Base-by-base conservation (phyloP, 2,888 invertebrate species). In the Thyatira batis region DNA sequence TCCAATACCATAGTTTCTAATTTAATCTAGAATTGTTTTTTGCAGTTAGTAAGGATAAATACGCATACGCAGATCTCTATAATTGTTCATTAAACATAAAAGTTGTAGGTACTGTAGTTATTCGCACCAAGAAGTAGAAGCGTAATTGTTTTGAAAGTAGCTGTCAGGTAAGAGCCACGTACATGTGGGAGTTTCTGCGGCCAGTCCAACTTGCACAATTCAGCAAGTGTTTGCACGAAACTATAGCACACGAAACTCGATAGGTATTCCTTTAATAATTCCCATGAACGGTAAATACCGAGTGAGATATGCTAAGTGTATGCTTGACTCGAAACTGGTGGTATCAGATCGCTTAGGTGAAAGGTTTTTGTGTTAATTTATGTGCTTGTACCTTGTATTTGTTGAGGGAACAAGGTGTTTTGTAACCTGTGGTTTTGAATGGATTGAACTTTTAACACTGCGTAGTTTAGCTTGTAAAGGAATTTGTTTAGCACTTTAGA, bases 91-190 rank as follows among this genome's bases (percentile, higher is more conserved):
- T 45, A 27, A 58, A 53, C 51, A 10, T 28, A 8, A n/a, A 1
- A 51, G 1, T 23, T 30, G 39, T 39, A 33, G 11, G 1, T 28
- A 30, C 45, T 54, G 48, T 33, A n/a, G n/a, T n/a, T n/a, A 65
- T 67, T 66, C 44, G 50, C 56, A 61, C 58, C 56, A 63, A 72
- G 70, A 70, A 73, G 65, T 77, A 57, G 73, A 77, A 82, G 74
- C 75, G 71, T 77, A 77, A 78, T 79, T 80, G 81, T 83, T 83
- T 80, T 82, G 82, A 85, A 79, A 81, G 83, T 84, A 80, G 76
- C 78, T 75, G 81, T 77, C 82, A 79, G 80, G 78, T 71, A 73
- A 74, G 70, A 67, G 61, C 65, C 59, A n/a, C n/a, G 68, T 73
- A 8, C 39, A 39, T 39, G 79, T 80, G 77, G 77, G 78, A 80